A percentile compares a stretch with the other conserved stretches of the same genome.
phyloP scores from a whole-genome alignment of 2,888 invertebrate species.

The Melanargia galathea region DNA sequence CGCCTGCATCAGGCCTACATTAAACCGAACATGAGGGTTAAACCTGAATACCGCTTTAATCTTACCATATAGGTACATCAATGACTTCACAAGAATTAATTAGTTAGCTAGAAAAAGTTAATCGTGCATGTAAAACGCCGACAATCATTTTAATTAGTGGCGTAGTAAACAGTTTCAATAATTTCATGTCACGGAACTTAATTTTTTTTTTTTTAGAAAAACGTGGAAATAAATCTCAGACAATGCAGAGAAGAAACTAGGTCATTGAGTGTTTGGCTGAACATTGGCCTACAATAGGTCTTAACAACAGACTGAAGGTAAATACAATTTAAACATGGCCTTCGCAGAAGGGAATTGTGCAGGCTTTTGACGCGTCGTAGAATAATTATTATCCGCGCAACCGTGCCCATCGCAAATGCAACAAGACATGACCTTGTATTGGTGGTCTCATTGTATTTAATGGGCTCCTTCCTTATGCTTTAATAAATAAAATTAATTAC shows the following conservation, averaged over 20 bases:
- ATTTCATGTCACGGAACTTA: neutral
- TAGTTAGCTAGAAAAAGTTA: slow-evolving; percentile 16
- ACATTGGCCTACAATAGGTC: slow-evolving; percentile 63
- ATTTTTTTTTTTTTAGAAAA: slow-evolving; percentile 29
- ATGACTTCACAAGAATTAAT: slow-evolving; percentile 16
- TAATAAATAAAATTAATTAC: slow-evolving; percentile 18
- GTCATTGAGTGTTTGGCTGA: slow-evolving; percentile 60
- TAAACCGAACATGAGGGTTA: slow-evolving; percentile 38
- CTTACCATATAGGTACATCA: slow-evolving; percentile 25
- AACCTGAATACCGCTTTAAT: slow-evolving; percentile 37
- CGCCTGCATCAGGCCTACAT: slow-evolving; percentile 64
- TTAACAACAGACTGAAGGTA: slow-evolving; percentile 63
- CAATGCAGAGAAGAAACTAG: slow-evolving; percentile 53
- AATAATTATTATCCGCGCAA: slow-evolving; percentile 49
- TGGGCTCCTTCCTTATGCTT: slow-evolving; percentile 27
- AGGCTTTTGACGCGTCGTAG: slow-evolving; percentile 54
- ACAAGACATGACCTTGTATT: slow-evolving; percentile 43
- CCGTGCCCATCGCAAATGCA: slow-evolving; percentile 47
- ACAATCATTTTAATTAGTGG: neutral
- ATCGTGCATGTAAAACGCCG: neutral
- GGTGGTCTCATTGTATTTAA: slow-evolving; percentile 39
- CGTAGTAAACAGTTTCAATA: neutral
- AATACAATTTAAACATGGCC: slow-evolving; percentile 64
- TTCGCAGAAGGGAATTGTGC: slow-evolving; percentile 51
- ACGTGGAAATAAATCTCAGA: slow-evolving; percentile 47